Conservation (phyloP, 1,140 invertebrate genomes). For the Leptinotarsa defecta region DNA sequence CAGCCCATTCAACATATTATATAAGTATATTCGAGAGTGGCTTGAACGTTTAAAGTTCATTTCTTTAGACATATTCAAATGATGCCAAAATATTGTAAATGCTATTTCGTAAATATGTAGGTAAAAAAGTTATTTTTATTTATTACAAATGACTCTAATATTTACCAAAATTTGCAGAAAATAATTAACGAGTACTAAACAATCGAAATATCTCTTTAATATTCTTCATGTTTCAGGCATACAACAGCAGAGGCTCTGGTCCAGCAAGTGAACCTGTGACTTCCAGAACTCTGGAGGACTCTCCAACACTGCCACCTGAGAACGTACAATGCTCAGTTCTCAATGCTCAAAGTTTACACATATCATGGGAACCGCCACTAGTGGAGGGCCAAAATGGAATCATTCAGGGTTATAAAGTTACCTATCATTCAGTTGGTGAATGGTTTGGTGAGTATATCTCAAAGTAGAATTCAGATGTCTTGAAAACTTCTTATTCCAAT, state of each 20-base stretch:
- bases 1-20: no score
- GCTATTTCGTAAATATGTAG: no score
- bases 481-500: no score
- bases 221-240: slow-evolving; percentile 61
- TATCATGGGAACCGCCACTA: slow-evolving; percentile 85
- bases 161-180: no score
- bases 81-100: no score
- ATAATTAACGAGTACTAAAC: no score
- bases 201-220: no score
- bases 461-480: neutral
- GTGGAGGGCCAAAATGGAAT: slow-evolving; percentile 82
- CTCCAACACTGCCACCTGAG: slow-evolving; percentile 79
- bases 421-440: slow-evolving; percentile 73
- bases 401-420: slow-evolving; percentile 86
- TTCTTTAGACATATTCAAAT: no score
- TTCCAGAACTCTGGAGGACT: slow-evolving; percentile 76
- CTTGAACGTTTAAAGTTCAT: no score
- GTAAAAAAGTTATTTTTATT: no score
- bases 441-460: slow-evolving; percentile 66
- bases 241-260: slow-evolving; percentile 87
- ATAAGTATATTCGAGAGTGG: no score
- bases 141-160: no score
- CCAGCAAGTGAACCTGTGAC: slow-evolving; percentile 82
- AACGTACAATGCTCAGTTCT: slow-evolving; percentile 76
- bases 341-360: slow-evolving; percentile 80